Percentiles rank a stretch among this genome's conserved stretches.
Evolutionary conservation across 1,140 invertebrate genomes (phyloP).

Genomic region (Gyrodactylus bullatarudis): DNA sequence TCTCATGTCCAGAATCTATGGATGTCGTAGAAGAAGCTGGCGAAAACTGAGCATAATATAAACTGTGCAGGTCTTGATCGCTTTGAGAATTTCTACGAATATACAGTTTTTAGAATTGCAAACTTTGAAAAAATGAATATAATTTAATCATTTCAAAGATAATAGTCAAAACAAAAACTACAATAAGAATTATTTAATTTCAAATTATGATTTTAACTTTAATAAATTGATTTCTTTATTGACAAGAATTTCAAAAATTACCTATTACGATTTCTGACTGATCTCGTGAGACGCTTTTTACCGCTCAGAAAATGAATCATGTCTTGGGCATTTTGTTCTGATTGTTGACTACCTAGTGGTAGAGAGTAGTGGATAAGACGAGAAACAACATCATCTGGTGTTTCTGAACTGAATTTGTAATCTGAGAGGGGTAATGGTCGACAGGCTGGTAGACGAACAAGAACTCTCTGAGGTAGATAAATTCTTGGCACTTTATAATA

Average conservation of each 20-base stretch:
- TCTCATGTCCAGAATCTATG: background rate
- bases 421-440: background rate
- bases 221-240: too few species aligned
- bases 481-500: background rate
- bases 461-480: background rate
- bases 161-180: too few species aligned
- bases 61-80: background rate
- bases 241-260: too few species aligned
- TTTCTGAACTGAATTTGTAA: constrained; percentile 3
- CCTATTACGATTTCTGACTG: too few species aligned
- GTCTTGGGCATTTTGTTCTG: background rate
- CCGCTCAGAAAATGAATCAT: too few species aligned
- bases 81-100: background rate
- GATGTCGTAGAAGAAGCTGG: background rate
- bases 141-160: too few species aligned
- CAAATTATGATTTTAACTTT: too few species aligned
- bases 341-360: background rate
- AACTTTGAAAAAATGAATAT: too few species aligned
- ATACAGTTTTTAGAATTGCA: too few species aligned
- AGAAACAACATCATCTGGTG: constrained; percentile 1
- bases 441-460: background rate
- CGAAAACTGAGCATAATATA: too few species aligned
- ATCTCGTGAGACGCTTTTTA: too few species aligned
- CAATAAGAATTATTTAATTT: too few species aligned
- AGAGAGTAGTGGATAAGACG: background rate